Evolutionary conservation across 2,113 vertebrate genomes (phyloP).

Genomic region (Lophotis ruficrista): DNA sequence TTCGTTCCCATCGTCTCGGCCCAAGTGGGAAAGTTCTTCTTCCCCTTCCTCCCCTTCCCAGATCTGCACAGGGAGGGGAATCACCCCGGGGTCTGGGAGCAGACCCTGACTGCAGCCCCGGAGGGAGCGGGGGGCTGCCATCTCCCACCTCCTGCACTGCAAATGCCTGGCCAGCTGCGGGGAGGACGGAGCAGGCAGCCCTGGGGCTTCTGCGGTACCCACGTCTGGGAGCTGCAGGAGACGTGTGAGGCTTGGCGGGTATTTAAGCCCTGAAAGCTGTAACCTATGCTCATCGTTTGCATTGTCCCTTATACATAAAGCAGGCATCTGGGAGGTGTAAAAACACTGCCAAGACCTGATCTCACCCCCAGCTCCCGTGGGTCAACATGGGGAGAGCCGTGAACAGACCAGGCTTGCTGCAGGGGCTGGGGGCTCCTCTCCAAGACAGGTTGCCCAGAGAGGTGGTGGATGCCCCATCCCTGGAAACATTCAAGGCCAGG

Average conservation of each 20-base stretch:
- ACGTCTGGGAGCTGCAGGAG: background rate
- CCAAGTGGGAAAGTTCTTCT: background rate
- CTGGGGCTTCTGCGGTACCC: background rate
- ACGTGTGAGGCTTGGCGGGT: accelerated
- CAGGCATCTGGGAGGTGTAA: background rate
- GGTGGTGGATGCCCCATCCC: too few relatives aligned
- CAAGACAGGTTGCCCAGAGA: too few relatives aligned
- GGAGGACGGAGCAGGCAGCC: background rate
- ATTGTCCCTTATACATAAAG: background rate
- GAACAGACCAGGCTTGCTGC: background rate
- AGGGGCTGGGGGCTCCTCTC: background rate
- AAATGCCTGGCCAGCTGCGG: accelerated
- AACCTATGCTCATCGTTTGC: background rate
- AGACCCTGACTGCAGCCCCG: background rate
- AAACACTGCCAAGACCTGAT: background rate
- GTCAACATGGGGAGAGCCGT: background rate
- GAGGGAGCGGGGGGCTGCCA: background rate
- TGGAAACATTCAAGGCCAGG: too few relatives aligned
- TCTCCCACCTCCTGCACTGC: background rate
- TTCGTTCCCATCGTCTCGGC: background rate
- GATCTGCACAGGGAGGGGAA: background rate
- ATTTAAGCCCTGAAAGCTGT: background rate
- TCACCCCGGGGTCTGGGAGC: background rate
- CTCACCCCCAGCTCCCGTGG: accelerated
- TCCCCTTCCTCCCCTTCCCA: background rate